Conservation (phyloP, 2,888 invertebrate genomes). For the Leptothorax acervorum region DNA sequence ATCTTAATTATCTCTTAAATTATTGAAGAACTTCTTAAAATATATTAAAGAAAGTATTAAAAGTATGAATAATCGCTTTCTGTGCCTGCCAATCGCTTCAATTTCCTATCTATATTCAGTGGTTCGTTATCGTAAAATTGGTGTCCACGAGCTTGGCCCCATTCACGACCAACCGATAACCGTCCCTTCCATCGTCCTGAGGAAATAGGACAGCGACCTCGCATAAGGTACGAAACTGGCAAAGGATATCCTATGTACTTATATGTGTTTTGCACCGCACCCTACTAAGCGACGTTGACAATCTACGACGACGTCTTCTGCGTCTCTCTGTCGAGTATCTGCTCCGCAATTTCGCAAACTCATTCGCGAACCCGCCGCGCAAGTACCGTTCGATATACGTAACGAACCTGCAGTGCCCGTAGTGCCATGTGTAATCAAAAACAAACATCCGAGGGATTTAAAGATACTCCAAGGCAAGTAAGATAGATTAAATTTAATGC, state of each 20-base stretch:
- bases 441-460: not conserved
- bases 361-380: conserved; percentile 50
- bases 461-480: not conserved
- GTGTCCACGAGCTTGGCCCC: conserved; percentile 47
- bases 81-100: conserved; percentile 30
- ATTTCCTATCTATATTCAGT: conserved; percentile 68
- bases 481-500: not conserved
- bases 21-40: conserved; percentile 16
- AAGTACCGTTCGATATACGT: conserved; percentile 43
- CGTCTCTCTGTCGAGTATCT: conserved; percentile 60
- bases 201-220: conserved; percentile 64
- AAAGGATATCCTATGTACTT: conserved; percentile 54
- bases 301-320: conserved; percentile 61
- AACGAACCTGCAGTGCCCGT: conserved; percentile 3
- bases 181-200: conserved; percentile 40
- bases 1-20: conserved; percentile 27
- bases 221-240: conserved; percentile 34
- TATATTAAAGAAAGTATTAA: conserved; percentile 44
- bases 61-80: not conserved
- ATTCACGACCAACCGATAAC: conserved; percentile 49
- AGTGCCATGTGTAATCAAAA: conserved; percentile 35
- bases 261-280: conserved; percentile 62
- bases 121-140: conserved; percentile 68
- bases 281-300: conserved; percentile 51
- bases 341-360: conserved; percentile 63